Evolutionary conservation across 2,797 vertebrate species (phyloP).

Genomic region (Gadopsis bispinosus): DNA sequence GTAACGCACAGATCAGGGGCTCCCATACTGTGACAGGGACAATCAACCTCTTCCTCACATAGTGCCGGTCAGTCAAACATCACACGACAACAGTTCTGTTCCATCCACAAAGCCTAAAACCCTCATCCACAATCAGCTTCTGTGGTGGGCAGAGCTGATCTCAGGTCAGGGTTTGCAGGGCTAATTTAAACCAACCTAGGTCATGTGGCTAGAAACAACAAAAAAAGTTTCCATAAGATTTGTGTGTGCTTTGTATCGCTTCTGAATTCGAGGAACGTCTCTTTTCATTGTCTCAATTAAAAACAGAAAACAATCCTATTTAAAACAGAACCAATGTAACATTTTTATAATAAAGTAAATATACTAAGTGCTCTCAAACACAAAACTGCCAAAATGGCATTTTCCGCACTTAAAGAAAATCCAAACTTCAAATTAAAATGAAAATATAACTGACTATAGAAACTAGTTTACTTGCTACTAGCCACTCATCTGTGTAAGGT

Average conservation of each 20-base stretch:
- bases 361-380: constrained; percentile 13
- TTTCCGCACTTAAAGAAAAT: constrained; percentile 11
- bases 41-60: constrained; percentile 75
- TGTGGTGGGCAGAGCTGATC: constrained; percentile 1
- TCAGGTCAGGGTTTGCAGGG: constrained; percentile 37
- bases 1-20: constrained; percentile 70
- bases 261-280: constrained; percentile 5
- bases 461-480: constrained; percentile 71
- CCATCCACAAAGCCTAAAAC: constrained; percentile 46
- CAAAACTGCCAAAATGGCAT: constrained; percentile 30
- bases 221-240: constrained; percentile 56
- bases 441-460: constrained; percentile 58
- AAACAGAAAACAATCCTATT: constrained; percentile 19
- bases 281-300: constrained; percentile 23
- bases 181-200: constrained; percentile 60
- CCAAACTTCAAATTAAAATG: background rate
- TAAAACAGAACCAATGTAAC: constrained; percentile 22
- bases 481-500: constrained; percentile 78
- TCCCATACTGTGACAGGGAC: constrained; percentile 66
- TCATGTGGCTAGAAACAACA: constrained; percentile 68
- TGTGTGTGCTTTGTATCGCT: background rate
- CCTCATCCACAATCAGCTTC: constrained; percentile 36
- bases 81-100: constrained; percentile 70
- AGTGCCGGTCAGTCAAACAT: constrained; percentile 79
- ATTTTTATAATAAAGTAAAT: constrained; percentile 28